Percentiles rank a stretch among this genome's conserved stretches.
Evolutionary conservation across 2,888 invertebrate genomes (phyloP).

Genomic region (Ferdinandea cuprea): DNA sequence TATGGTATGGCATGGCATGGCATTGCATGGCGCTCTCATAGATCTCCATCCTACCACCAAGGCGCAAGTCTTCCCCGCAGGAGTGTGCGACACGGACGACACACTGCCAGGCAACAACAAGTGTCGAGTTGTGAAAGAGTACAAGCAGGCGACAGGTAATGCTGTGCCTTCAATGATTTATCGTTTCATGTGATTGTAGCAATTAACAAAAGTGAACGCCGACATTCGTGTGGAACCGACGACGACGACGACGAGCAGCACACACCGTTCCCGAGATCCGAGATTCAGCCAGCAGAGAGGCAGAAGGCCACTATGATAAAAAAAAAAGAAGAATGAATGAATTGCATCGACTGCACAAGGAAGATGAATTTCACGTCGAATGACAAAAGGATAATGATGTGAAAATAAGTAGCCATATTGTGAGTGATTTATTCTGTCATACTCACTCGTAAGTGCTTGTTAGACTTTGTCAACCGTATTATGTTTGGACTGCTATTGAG

Average conservation of each 20-base stretch:
- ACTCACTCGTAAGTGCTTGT: conserved; percentile 32
- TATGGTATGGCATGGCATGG: too few species aligned
- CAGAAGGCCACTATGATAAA: background rate
- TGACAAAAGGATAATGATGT: conserved; percentile 59
- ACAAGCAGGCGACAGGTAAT: conserved; percentile 70
- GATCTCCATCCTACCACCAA: conserved; percentile 45
- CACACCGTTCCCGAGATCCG: background rate
- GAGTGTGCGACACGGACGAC: conserved; percentile 57
- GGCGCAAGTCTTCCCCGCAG: background rate
- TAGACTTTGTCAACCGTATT: conserved; percentile 43
- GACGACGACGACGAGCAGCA: conserved; percentile 37
- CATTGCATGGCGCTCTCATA: conserved; percentile 6
- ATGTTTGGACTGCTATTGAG: conserved; percentile 18
- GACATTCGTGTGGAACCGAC: conserved; percentile 53
- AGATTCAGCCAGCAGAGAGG: background rate
- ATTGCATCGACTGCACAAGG: conserved; percentile 52
- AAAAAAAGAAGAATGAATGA: conserved; percentile 1
- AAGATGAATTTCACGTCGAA: conserved; percentile 61
- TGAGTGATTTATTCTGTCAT: conserved; percentile 62
- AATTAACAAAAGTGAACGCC: conserved; percentile 75
- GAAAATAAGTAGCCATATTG: conserved; percentile 46
- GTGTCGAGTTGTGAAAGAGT: conserved; percentile 74
- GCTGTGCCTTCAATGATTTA: conserved; percentile 74
- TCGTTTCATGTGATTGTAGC: conserved; percentile 73
- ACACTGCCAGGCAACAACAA: conserved; percentile 59